Evolutionary conservation across 2,888 invertebrate genomes (phyloP), one percentile per base, ranked within the genome.

Genomic region (Cantharis nigra): DNA sequence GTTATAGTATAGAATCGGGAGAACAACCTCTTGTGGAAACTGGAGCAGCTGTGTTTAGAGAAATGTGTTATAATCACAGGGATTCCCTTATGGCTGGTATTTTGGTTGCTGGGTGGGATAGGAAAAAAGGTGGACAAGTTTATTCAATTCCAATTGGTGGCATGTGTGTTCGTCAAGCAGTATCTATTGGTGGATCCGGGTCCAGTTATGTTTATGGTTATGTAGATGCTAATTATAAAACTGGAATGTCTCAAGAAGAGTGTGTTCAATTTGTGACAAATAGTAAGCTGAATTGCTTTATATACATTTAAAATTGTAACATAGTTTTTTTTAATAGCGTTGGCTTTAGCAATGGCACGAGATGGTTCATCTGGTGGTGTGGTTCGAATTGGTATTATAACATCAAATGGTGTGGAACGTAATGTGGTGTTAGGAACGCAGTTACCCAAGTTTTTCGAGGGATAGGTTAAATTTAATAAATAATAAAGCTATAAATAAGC

Each of bases 51-150:
- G 94, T 98, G 26, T 98, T 99, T 89, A 94, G 95, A 83, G 97
- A 98, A 87, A 91, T 98, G 81, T 98, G 98, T 88, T 99, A 99
- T 90, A 97, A 96, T 87, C 98, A 99, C 88, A 93, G 99, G 77
- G 98, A 99, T 88, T 94, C 95, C 3, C 90, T 99, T 70, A 92
- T 94, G 67, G 99, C 98, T 82, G 98, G 98, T 18, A 97, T 99
- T 80, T 93, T 99, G 80, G 97, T 98, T 13, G 99, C 98, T 71
- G 99, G 99, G 18, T 99, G 97, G 96, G 99, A 99, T 89, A 94
- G 94, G 83, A 91, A 93, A 76, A 92, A 93, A 82, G 98, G 98
- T 82, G 98, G 94, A 85, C 96, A 94, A 89, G 92, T 93, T 70
- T 94, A 93, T 87, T 92, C 92, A 0, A 91, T 94, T 76, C 93